Conservation (phyloP, 2,888 invertebrate genomes). For the Carpatolechia fugitivella region DNA sequence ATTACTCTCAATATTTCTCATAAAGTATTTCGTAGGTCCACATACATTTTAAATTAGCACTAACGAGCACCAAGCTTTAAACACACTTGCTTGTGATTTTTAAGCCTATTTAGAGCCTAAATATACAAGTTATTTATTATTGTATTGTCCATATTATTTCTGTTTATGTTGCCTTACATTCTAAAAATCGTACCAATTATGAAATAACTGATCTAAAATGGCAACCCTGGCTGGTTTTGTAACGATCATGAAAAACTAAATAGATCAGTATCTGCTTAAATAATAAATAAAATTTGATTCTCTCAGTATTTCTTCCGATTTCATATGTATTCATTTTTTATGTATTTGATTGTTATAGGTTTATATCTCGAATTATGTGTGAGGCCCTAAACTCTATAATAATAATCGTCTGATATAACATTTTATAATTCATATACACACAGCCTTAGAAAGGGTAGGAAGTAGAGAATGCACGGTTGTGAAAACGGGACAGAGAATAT, state of each 20-base stretch:
- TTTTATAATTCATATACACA: neutral
- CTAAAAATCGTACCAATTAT: neutral
- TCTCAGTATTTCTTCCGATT: too few relatives aligned
- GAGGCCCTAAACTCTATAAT: too few relatives aligned
- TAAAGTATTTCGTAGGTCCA: too few relatives aligned
- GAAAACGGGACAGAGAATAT: slow-evolving; percentile 20
- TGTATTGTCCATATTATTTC: neutral
- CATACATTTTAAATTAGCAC: too few relatives aligned
- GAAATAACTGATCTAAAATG: neutral
- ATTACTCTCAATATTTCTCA: neutral
- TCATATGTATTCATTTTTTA: too few relatives aligned
- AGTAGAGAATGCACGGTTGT: slow-evolving; percentile 23
- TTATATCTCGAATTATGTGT: too few relatives aligned
- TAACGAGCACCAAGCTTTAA: neutral
- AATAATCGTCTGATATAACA: neutral
- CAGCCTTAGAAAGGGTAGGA: neutral
- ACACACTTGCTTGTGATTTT: neutral
- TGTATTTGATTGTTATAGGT: too few relatives aligned
- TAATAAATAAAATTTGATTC: too few relatives aligned
- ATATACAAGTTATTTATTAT: neutral
- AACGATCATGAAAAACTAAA: too few relatives aligned
- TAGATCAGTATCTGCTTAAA: too few relatives aligned
- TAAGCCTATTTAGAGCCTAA: neutral
- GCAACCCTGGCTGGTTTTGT: neutral
- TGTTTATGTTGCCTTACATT: neutral